Percentiles rank a stretch among this genome's conserved stretches.
phyloP scores from a whole-genome alignment of 2,113 vertebrate genomes.

The Corythoichthys haematopterus region DNA sequence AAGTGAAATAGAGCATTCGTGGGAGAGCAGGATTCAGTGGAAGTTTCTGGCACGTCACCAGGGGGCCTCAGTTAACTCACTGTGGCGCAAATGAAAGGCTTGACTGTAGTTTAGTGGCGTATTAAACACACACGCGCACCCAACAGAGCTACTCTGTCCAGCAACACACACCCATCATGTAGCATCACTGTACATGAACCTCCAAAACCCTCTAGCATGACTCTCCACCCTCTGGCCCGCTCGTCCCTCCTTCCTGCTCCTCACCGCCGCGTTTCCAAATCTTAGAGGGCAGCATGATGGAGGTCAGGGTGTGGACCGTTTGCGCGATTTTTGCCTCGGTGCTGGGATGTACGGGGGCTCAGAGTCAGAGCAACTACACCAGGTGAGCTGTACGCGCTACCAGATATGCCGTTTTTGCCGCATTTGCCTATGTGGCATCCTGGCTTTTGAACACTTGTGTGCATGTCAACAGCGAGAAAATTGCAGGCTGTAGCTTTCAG shows the following conservation, averaged over 20 bases:
- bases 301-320: constrained; percentile 50
- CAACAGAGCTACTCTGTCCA: constrained; percentile 19
- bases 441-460: constrained; percentile 22
- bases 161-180: background rate
- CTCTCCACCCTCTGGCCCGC: constrained; percentile 7
- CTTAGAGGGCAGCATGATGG: constrained; percentile 57
- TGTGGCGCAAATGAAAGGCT: constrained; percentile 4
- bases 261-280: constrained; percentile 30
- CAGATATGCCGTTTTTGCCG: background rate
- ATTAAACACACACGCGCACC: constrained; percentile 6
- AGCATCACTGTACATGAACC: background rate
- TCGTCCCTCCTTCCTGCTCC: constrained; percentile 25
- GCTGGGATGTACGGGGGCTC: constrained; percentile 61
- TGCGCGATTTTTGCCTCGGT: constrained; percentile 50
- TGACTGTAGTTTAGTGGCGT: constrained; percentile 4
- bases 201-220: background rate
- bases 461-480: constrained; percentile 27
- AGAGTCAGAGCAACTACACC: constrained; percentile 62
- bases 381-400: constrained; percentile 47
- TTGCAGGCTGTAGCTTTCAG: constrained; percentile 19
- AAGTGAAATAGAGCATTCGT: too few relatives aligned
- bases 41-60: background rate
- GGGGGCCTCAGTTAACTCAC: background rate
- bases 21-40: too few relatives aligned
- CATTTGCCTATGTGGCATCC: constrained; percentile 46